Evolutionary conservation across 1,140 invertebrate species (phyloP), one percentile per base, ranked within the genome.

Genomic region (Saccostrea echinata): DNA sequence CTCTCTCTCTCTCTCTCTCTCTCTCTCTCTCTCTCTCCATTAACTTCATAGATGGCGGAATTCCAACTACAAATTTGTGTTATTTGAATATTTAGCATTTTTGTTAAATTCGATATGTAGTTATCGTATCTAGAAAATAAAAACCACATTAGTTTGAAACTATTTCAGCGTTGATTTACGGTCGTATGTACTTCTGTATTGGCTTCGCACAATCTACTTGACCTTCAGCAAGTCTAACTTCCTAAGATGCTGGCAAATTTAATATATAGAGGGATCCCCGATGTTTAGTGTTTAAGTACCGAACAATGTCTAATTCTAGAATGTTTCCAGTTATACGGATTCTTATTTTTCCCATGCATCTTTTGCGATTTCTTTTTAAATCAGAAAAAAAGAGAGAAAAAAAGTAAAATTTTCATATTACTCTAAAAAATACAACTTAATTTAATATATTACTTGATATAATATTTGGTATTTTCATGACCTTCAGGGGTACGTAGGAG

Each of bases 1-100:
- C 80, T 82, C 80, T 82, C 80, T 81, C 80, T 81, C 80, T 81
- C 80, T 82, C 80, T 82, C 80, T 82, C 80, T 82, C 80, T 82
- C 76, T 80, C 76, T 80, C 76, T 80, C 13, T 80, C 76, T 81
- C 76, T 81, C 76, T 81, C 76, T 81, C 76, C 16, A 35, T 33
- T 43, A 18, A 18, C 24, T 83, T 33, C 16, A 30, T 9, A 16
- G 30, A 76, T 76, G 68, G 68, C 27, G 27, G 27, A 76, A 33
- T 76, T 76, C 68, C 68, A 76, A 27, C 4, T 30, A 76, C 64
- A 76, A 76, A 76, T 76, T 30, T 27, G 24, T 76, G 68, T 76
- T 76, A 76, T 76, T 76, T 27, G 27, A 76, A 76, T 76, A 13
- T 30, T 76, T 76, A 30, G 68, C 24, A 76, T 76, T 30, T 30